These are phyloP conservation scores for Trachops cirrhosus DNA, from an alignment of 2,797 vertebrate genomes.

Conservation along the genomic window DNA sequence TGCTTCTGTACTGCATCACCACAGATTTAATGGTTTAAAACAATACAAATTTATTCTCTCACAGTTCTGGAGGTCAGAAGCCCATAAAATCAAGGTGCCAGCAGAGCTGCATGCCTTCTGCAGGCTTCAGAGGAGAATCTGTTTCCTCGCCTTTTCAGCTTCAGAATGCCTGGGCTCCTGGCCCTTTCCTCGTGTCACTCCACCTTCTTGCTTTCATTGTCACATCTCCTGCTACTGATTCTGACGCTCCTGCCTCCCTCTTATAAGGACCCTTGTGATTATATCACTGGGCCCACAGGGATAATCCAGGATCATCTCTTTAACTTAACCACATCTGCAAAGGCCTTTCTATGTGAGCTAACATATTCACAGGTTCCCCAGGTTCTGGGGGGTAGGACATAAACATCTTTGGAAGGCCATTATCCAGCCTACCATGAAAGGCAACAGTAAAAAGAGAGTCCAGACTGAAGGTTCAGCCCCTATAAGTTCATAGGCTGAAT, in stretches of 20 bases:
- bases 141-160: not conserved
- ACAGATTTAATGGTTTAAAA: not conserved
- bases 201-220: not conserved
- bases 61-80: not conserved
- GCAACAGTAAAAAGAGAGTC: not conserved
- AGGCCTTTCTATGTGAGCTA: not conserved
- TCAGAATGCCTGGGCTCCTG: not conserved
- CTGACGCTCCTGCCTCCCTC: not conserved
- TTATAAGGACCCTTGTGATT: not conserved
- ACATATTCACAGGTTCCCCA: not conserved
- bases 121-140: not conserved
- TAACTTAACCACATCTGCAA: not conserved
- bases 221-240: not conserved
- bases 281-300: not conserved
- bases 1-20: not conserved
- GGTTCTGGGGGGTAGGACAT: not conserved
- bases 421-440: not conserved
- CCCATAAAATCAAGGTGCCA: not conserved
- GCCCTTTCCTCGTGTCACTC: not conserved
- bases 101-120: not conserved
- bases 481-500: not conserved
- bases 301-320: not conserved
- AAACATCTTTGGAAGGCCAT: not conserved
- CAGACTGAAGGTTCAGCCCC: not conserved
- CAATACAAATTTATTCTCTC: not conserved